Evolutionary conservation across 2,888 invertebrate genomes (phyloP), one percentile per base, ranked within the genome.

Genomic region (Sinodicranocentrus sp.): DNA sequence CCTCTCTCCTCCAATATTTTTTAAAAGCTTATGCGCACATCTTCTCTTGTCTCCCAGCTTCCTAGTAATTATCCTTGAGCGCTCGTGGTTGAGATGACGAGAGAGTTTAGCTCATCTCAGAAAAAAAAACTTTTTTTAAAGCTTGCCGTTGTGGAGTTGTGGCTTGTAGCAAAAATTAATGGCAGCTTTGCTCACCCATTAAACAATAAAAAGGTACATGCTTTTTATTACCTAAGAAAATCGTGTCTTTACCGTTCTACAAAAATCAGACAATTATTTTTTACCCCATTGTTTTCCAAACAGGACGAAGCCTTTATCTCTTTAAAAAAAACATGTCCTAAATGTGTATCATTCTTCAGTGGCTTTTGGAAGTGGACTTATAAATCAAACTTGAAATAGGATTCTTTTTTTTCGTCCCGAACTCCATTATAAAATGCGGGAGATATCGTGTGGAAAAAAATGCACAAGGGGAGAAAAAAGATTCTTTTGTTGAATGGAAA

Each of bases 371-470:
- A 43, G 57, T 73, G 43, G 52, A 43, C 61, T 33, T 73, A 73
- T 73, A 73, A 73, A 73, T 73, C 73, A 73, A 73, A 73, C 59
- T 73, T 59, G 26, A 73, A 73, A 73, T 61, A 43, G 73, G 61
- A 57, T 25, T 39, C 39, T 39, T 39, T 39, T 39, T 39, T 39
- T 8, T 39, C 13, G 13, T 39, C 13, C 13, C 8, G 39, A 13
- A 39, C 39, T 39, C 39, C 39, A 39, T 39, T 39, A 39, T 39
- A 39, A 13, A 39, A 39, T 39, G 6, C 8, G 6, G 39, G 39
- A 8, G 39, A 13, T 39, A 39, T 39, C 13, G 39, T 39, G 39
- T 13, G 39, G 39, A 39, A 39, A 13, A 39, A 13, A 39, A 39
- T 39, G 39, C 39, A 39, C 8, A 39, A 39, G 39, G 39, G 39